Base-by-base conservation (phyloP, 2,113 vertebrate species). In the Crotalus horridus region DNA sequence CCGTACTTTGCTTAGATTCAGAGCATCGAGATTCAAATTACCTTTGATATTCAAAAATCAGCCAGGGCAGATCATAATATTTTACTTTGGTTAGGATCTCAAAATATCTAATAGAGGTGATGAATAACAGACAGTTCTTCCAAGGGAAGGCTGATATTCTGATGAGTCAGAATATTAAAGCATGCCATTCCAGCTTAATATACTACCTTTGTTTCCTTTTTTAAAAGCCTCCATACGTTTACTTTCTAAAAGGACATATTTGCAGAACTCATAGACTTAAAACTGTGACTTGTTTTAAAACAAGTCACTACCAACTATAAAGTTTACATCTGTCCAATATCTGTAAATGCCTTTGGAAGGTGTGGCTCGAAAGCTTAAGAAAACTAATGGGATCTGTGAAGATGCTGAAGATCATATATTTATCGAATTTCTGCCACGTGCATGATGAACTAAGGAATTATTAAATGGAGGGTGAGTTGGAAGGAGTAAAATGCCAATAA, bases 261-360 rank as follows among this genome's bases (percentile, higher is more conserved):
- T 29, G n/a, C 24, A 39, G 85, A 91, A 85, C 58, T 90, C 95
- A 93, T 96, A 94, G 93, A 92, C 94, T 95, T 86, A 95, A 94
- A 97, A 93, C 64, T 91, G 58, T 87, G 92, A 91, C 91, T 61
- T 23, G n/a, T 33, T 46, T 20, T 58, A 88, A 94, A 94, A 43
- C 2, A 56, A 2, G 93, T 43, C 81, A 95, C 69, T 95, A 94
- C 94, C 56, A 61, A 94, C 69, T 10, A 91, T 11, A 54, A 92
- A 87, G 87, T 74, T 90, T 93, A 86, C 88, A 93, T 54, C 54
- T 58, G 85, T n/a, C 89, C 92, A 93, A 91, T 97, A 94, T 94
- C 94, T 96, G 91, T 94, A 93, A 95, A 95, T 95, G 54, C 46
- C 56, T 97, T 96, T 15, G 94, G 96, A 96, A 97, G 86, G 55